Evolutionary conservation across 23 tunicate genomes (phyloP).

Genomic region (Trididemnum miniatum): DNA sequence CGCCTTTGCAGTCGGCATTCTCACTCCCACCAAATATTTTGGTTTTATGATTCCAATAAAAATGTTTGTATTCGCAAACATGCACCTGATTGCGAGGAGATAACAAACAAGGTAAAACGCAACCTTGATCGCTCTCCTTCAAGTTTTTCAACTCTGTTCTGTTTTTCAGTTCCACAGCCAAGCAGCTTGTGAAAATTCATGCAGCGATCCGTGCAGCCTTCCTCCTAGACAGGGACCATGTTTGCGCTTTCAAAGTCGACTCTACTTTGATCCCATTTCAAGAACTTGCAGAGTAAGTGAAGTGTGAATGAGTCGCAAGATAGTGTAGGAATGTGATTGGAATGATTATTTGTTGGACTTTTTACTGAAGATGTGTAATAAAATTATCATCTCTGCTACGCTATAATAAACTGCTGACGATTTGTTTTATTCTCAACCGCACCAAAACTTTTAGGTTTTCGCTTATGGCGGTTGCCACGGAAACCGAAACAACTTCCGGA

Average conservation of each 20-base stretch:
- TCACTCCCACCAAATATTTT: not conserved
- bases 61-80: not conserved
- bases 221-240: constrained; percentile 7
- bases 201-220: constrained; percentile 1
- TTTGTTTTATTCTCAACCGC: too few relatives aligned
- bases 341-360: too few relatives aligned
- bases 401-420: too few relatives aligned
- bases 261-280: not conserved
- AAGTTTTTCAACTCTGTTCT: too few relatives aligned
- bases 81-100: not conserved
- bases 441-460: too few relatives aligned
- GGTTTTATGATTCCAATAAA: not conserved
- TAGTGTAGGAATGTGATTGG: too few relatives aligned
- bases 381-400: too few relatives aligned
- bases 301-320: too few relatives aligned
- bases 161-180: constrained; percentile 5
- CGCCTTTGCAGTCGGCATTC: not conserved
- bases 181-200: not conserved
- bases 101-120: not conserved
- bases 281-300: not conserved
- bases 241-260: not conserved
- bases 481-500: constrained; percentile 15
- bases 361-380: too few relatives aligned
- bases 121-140: too few relatives aligned
- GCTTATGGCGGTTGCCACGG: constrained; percentile 16